Evolutionary conservation across 1,140 invertebrate genomes (phyloP), one percentile per base, ranked within the genome.

Genomic region (Drosophila rhopaloa): DNA sequence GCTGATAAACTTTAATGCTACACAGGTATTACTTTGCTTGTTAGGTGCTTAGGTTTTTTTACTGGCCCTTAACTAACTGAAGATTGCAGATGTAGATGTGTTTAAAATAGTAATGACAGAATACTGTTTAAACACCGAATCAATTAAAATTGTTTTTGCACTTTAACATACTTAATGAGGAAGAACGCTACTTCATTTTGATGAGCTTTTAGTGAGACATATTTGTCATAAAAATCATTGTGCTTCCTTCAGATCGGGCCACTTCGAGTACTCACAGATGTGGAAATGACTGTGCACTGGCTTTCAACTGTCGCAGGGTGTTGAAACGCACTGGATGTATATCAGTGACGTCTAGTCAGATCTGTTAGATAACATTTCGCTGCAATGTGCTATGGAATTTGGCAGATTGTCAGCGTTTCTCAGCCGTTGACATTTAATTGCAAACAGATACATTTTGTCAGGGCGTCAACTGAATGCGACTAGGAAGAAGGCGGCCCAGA

Each of bases 391-490:
- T 68, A 35, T 63, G 60, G 63, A 65, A 76, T 77, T 78, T 78
- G 63, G 67, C 60, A 65, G 74, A 38, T 56, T 85, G 81, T 79
- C 82, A 67, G 13, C 67, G 50, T 57, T 56, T 67, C 54, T 51
- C 70, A 61, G 78, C 61, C 74, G 81, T 71, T 81, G 81, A 86
- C 81, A 85, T 86, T 85, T 85, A 85, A 85, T 85, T 85, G 81
- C 81, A 81, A 86, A 81, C 82, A 85, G 81, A 85, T 85, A 81
- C 81, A 81, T 81, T 85, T 81, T 85, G 82, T 86, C 81, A 86
- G 63, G 53, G 66, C 44, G 53, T 66, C 61, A 81, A 65, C 48
- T 60, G 68, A 77, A 14, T 48, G 63, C 46, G 81, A 73, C 66
- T 81, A 85, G 81, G 37, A 54, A 74, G 50, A 37, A 61, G 68